Conservation (phyloP, 2,888 invertebrate genomes). For the Melinaea marsaeus region DNA sequence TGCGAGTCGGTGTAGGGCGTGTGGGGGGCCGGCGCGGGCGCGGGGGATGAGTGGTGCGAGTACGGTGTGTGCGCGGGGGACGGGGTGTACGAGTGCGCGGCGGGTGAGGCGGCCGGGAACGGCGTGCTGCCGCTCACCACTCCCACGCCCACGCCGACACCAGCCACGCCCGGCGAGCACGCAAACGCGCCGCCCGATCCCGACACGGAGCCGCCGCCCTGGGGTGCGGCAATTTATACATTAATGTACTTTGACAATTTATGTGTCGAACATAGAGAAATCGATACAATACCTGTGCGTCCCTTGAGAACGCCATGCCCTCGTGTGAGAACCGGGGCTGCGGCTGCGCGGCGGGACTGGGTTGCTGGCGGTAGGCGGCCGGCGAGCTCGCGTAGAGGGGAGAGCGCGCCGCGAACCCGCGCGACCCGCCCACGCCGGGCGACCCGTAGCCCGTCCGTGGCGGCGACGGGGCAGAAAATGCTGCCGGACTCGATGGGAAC, state of each 20-base stretch:
- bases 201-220: slow-evolving; percentile 33
- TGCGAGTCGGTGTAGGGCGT: slow-evolving; percentile 42
- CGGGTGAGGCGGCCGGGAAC: slow-evolving; percentile 60
- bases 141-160: slow-evolving; percentile 34
- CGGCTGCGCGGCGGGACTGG: slow-evolving; percentile 38
- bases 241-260: not conserved
- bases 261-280: not conserved
- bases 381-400: slow-evolving; percentile 44
- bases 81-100: slow-evolving; percentile 57
- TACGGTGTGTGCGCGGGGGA: slow-evolving; percentile 70
- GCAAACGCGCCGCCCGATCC: slow-evolving; percentile 57
- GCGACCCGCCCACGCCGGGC: slow-evolving; percentile 32
- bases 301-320: slow-evolving; percentile 36
- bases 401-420: slow-evolving; percentile 52
- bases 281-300: slow-evolving; percentile 36
- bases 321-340: slow-evolving; percentile 36
- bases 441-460: slow-evolving; percentile 36
- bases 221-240: not conserved
- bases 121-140: slow-evolving; percentile 42
- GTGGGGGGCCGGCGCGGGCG: slow-evolving; percentile 51
- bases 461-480: slow-evolving; percentile 37
- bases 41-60: slow-evolving; percentile 68
- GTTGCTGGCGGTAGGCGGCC: slow-evolving; percentile 48
- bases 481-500: slow-evolving; percentile 58
- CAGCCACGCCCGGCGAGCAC: slow-evolving; percentile 36